Evolutionary conservation across 2,113 vertebrate genomes (phyloP).

Genomic region (Hemichromis elongatus): DNA sequence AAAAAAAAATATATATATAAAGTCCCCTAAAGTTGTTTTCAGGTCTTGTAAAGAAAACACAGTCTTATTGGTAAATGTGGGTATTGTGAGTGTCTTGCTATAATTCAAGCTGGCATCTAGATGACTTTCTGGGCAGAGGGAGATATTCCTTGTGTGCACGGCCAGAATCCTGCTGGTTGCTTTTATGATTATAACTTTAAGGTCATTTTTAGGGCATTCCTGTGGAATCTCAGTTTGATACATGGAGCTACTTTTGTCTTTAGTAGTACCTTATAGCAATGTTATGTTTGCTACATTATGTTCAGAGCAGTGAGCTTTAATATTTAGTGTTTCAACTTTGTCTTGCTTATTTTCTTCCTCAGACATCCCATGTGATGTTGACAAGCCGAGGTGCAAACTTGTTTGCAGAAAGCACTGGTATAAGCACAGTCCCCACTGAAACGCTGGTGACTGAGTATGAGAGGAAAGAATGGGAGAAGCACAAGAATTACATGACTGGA

Average conservation of each 20-base stretch:
- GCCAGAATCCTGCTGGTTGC: neutral
- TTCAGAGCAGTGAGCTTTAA: neutral
- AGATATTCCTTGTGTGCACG: neutral
- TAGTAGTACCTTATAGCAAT: neutral
- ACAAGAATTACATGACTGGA: slow-evolving; percentile 57
- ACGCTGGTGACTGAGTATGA: slow-evolving; percentile 63
- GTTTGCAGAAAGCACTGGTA: slow-evolving; percentile 71
- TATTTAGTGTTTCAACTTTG: neutral
- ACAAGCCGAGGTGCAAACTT: slow-evolving; percentile 67
- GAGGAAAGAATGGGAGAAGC: slow-evolving; percentile 67
- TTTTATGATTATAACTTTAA: neutral
- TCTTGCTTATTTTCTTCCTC: slow-evolving; percentile 3
- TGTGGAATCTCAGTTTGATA: neutral
- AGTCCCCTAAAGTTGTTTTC: neutral
- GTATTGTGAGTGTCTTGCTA: neutral
- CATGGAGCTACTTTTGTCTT: neutral
- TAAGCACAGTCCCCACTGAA: slow-evolving; percentile 50
- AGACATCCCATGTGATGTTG: slow-evolving; percentile 72
- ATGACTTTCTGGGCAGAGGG: neutral
- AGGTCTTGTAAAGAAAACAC: neutral
- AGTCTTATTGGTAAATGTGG: neutral
- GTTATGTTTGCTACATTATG: neutral
- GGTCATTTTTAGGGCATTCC: neutral
- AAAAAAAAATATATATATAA: neutral
- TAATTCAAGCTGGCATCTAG: neutral